A percentile compares a stretch with the other conserved stretches of the same genome.
These are phyloP conservation scores for Neuroterus valhalla DNA, from an alignment of 1,140 invertebrate genomes.

Conservation along the genomic window DNA sequence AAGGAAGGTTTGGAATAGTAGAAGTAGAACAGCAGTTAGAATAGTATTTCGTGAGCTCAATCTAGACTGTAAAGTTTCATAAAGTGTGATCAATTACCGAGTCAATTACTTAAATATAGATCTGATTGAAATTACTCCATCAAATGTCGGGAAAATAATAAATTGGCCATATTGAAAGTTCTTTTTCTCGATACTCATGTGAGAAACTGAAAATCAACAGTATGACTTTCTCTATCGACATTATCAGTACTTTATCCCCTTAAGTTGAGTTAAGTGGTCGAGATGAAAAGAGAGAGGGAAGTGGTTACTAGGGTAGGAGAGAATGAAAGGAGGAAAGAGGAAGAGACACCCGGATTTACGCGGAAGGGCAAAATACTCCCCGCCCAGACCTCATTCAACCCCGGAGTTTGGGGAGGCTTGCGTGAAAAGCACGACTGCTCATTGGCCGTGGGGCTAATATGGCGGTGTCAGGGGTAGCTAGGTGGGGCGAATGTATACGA, in stretches of 20 bases:
- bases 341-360: conserved; percentile 58
- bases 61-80: too few species aligned
- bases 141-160: neutral
- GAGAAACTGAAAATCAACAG: conserved; percentile 29
- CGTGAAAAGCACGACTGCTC: conserved; percentile 63
- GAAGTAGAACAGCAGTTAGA: too few species aligned
- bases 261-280: conserved; percentile 31
- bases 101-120: too few species aligned
- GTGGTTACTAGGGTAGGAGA: conserved; percentile 50
- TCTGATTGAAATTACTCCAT: too few species aligned
- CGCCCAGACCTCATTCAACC: conserved; percentile 74
- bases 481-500: conserved; percentile 64
- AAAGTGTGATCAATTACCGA: too few species aligned
- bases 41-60: too few species aligned
- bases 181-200: neutral
- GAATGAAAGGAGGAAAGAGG: conserved; percentile 41
- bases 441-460: conserved; percentile 73
- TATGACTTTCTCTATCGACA: conserved; percentile 27
- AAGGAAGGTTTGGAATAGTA: too few species aligned
- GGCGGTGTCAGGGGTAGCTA: conserved; percentile 68
- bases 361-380: conserved; percentile 71
- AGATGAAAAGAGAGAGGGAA: conserved; percentile 51
- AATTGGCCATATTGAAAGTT: neutral
- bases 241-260: conserved; percentile 30
- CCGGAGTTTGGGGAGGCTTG: conserved; percentile 68